Evolutionary conservation across 1,140 invertebrate species (phyloP), one percentile per base, ranked within the genome.

Genomic region (Ruditapes philippinarum): DNA sequence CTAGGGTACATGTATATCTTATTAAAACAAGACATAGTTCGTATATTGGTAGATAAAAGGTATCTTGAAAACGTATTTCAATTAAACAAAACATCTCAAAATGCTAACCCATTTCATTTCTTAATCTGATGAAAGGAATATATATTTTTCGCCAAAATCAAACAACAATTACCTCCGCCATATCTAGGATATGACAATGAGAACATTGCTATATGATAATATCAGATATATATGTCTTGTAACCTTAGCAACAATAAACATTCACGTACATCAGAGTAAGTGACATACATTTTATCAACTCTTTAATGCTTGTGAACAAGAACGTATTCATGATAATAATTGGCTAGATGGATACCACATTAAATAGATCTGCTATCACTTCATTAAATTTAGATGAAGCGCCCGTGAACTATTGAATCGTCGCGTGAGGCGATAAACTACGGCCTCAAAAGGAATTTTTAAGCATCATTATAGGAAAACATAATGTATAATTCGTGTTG

Each of bases 401-500:
- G 36, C 40, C n/a, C 36, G n/a, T 28, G 40, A 54, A 78, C 38
- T 62, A 81, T 62, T 45, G 40, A 62, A 65, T 40, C 54, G n/a
- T 81, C 79, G 79, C 51, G 54, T 65, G 60, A 62, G 60, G 79
- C 79, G 57, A 81, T 81, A 81, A 81, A 81, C 33, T 45, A 81
- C 49, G n/a, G 42, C 65, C 62, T 84, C 82, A 84, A 84, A 84
- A 70, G 65, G 82, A 84, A 84, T 84, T 70, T 54, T 40, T 84
- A 54, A 84, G 68, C 68, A 84, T 70, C 68, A 70, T 70, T 38
- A 73, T 54, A 74, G 22, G 40, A 54, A 81, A 81, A 65, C 60
- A 54, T 84, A 84, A 84, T 84, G 82, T 84, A 73, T 73, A 45
- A 84, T 73, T 84, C 65, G 82, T 84, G 82, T 84, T 49, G 25